These are phyloP conservation scores for Megaceryle torquata DNA, from an alignment of 2,113 vertebrate genomes.

Conservation along the genomic window DNA sequence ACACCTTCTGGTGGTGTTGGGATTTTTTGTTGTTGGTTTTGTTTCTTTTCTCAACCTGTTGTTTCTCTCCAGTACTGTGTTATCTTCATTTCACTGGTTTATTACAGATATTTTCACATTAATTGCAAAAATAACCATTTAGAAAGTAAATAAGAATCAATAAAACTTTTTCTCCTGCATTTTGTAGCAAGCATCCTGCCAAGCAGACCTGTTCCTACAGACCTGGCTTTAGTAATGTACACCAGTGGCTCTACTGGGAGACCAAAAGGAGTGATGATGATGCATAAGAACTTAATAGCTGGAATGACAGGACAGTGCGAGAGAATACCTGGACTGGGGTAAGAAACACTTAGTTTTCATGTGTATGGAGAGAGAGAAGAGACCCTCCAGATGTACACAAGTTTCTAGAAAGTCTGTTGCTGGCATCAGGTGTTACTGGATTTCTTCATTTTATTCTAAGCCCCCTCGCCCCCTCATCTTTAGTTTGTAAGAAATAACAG, in stretches of 20 bases:
- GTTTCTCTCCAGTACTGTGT: not conserved
- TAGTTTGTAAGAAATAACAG: not conserved
- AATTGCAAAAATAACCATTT: not conserved
- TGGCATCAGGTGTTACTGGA: not conserved
- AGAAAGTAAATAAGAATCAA: not conserved
- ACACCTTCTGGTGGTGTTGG: not conserved
- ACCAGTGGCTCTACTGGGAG: constrained; percentile 95
- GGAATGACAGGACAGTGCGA: constrained; percentile 97
- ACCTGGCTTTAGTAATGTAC: constrained; percentile 96
- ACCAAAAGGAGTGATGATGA: constrained; percentile 97
- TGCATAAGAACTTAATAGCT: constrained; percentile 91
- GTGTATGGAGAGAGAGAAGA: not conserved
- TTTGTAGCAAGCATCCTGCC: constrained; percentile 74
- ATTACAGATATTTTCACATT: not conserved
- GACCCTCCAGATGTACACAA: not conserved
- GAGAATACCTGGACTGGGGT: constrained; percentile 94
- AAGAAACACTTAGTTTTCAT: constrained; percentile 49
- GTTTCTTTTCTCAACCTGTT: not conserved
- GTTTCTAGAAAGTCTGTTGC: not conserved
- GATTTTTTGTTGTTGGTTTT: not conserved
- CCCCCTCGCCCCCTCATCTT: not conserved
- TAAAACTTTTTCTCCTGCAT: not conserved
- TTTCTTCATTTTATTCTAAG: not conserved
- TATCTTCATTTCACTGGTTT: not conserved
- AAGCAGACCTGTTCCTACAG: constrained; percentile 81